Evolutionary conservation across 2,888 invertebrate genomes (phyloP), one percentile per base, ranked within the genome.

Genomic region (Nemoura dubitans): DNA sequence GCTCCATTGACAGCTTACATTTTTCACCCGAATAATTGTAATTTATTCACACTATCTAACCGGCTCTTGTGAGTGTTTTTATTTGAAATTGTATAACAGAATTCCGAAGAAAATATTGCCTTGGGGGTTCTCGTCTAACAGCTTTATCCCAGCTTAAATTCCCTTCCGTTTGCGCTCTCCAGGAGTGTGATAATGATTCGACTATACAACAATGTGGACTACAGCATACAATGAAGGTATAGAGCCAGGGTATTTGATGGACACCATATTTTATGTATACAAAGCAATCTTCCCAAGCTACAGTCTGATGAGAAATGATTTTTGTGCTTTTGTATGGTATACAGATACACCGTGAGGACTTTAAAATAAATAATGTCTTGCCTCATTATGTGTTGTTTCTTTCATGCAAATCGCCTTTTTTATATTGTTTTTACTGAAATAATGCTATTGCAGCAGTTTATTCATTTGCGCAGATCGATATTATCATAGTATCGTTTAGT

Each of bases 401-500:
- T 59, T 21, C 21, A 59, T 59, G 59, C 59, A 59, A 59, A 59
- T 59, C 16, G 59, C 21, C 59, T 21, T 59, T 59, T 59, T 7
- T 59, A 7, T 59, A 59, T 14, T 59, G 36, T 59, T 1, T 21
- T 59, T 21, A 2, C 21, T 59, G 59, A 6, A 10, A 10, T 36
- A 3, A 36, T 36, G 36, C 10, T 36, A 36, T 10, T 3, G 36
- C 36, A 36, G 59, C 14, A 10, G 59, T 59, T 59, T 59, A 59
- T 59, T 59, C 59, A 59, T 59, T 59, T 59, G 59, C n/a, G n/a
- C 59, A 59, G 59, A 21, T 59, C 59, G 59, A 59, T 59, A 59
- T n/a, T n/a, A n/a, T 21, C 59, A 21, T 21, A 14, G 59, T 3
- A 59, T 59, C 59, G 59, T 59, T 59, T 59, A 59, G 21, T 6